A percentile compares a stretch with the other conserved stretches of the same genome.
phyloP scores from a whole-genome alignment of 2,113 vertebrate species.

The Rhabdornis inornatus region DNA sequence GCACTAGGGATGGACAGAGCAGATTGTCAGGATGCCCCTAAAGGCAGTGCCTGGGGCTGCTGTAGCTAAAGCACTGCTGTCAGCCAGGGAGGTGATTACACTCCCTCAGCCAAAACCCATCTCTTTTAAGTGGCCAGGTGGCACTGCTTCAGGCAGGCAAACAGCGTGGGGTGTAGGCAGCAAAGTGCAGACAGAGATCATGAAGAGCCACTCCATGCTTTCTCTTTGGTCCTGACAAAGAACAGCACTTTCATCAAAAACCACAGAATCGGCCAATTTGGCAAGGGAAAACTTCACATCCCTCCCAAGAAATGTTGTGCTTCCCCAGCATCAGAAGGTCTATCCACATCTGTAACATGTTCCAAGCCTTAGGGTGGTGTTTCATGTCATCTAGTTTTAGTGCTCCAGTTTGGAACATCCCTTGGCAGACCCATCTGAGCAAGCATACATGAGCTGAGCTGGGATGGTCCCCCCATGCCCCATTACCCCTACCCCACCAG shows the following conservation, averaged over 20 bases:
- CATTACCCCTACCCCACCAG: rapidly evolving
- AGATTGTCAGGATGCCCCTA: not conserved
- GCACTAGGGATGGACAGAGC: not conserved
- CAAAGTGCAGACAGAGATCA: not conserved
- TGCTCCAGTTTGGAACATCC: not conserved
- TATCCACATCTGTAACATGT: not conserved
- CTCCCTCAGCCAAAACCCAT: not conserved
- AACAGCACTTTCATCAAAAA: not conserved
- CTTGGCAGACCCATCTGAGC: not conserved
- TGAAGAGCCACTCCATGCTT: rapidly evolving
- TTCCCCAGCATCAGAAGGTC: not conserved
- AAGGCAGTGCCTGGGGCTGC: not conserved
- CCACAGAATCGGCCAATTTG: not conserved
- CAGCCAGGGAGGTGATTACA: not conserved
- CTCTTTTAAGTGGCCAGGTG: not conserved
- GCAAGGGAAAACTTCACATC: not conserved
- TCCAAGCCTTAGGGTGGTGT: not conserved
- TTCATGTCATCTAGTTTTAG: not conserved
- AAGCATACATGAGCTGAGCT: not conserved
- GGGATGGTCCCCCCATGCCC: rapidly evolving
- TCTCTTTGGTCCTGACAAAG: not conserved
- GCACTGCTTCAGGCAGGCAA: not conserved
- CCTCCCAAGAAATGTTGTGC: not conserved
- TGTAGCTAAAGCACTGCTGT: not conserved
- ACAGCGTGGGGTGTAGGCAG: not conserved